A percentile compares a stretch with the other conserved stretches of the same genome.
Conservation (phyloP, 2,888 invertebrate species). For the Drosophila anceps region DNA sequence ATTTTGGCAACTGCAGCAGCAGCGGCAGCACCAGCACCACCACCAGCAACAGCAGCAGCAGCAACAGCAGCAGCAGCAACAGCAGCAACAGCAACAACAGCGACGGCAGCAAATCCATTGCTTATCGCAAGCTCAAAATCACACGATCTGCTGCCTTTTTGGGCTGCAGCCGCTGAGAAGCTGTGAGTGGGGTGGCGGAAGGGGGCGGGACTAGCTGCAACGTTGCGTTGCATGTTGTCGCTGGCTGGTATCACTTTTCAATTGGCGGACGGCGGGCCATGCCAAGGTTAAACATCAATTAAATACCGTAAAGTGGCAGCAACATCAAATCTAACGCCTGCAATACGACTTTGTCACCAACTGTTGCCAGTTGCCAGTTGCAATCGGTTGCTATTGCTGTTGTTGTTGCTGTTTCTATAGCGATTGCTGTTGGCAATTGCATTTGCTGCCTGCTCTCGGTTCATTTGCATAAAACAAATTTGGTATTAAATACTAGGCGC, state of each 20-base stretch:
- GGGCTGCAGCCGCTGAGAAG: conserved; percentile 11
- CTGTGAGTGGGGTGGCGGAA: conserved; percentile 20
- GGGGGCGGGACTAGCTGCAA: conserved; percentile 26
- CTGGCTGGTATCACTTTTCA: conserved; percentile 50
- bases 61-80: conserved; percentile 10
- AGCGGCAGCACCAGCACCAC: conserved; percentile 9
- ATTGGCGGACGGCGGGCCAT: conserved; percentile 26
- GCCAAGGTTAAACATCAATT: conserved; percentile 81
- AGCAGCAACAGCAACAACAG: conserved; percentile 18
- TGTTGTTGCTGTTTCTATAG: conserved; percentile 40
- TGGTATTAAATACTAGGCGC: conserved; percentile 82
- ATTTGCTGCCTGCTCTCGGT: conserved; percentile 50
- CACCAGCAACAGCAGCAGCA: conserved; percentile 9
- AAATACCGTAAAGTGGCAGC: conserved; percentile 71
- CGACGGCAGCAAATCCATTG: conserved; percentile 25
- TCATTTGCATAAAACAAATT: conserved; percentile 84
- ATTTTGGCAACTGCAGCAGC: conserved; percentile 63
- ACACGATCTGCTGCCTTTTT: conserved; percentile 54
- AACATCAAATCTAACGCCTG: conserved; percentile 68
- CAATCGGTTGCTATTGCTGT: conserved; percentile 22
- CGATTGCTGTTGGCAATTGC: conserved; percentile 29
- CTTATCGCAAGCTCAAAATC: conserved; percentile 72
- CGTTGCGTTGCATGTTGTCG: conserved; percentile 55
- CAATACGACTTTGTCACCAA: conserved; percentile 62
- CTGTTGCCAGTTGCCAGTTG: conserved; percentile 48